Percentiles rank a stretch among this genome's conserved stretches.
Conservation (phyloP, 2,113 vertebrate genomes). For the Bubo bubo region DNA sequence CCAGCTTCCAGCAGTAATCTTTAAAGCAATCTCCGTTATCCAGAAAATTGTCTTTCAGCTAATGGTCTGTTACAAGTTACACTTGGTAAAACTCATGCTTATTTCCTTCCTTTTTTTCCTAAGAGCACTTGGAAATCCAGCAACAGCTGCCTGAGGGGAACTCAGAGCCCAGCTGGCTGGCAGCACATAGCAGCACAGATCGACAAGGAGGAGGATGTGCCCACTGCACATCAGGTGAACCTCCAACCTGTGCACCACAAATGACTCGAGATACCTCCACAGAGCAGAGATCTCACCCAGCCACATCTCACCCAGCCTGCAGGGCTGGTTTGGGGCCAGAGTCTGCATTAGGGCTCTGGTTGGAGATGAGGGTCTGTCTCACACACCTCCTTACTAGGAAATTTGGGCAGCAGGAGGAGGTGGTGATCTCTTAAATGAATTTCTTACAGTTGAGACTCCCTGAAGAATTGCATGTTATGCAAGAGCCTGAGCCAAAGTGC, state of each 20-base stretch:
- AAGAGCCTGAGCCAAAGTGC: background rate
- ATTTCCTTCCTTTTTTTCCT: constrained; percentile 1
- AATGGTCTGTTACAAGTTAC: constrained; percentile 22
- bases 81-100: background rate
- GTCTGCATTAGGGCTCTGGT: fast-evolving
- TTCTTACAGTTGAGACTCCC: background rate
- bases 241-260: fast-evolving
- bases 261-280: fast-evolving
- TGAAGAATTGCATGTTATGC: background rate
- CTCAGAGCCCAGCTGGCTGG: background rate
- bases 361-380: background rate
- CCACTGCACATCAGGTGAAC: fast-evolving
- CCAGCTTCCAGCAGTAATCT: constrained; percentile 35
- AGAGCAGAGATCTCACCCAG: background rate
- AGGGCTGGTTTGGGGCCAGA: background rate
- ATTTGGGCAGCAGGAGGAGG: background rate
- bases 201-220: fast-evolving
- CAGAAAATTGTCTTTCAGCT: constrained; percentile 43
- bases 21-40: constrained; percentile 41
- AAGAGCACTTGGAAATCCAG: background rate
- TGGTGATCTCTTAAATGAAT: background rate
- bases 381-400: background rate
- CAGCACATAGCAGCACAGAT: fast-evolving
- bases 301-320: no score
- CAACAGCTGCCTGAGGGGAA: background rate